phyloP scores from a whole-genome alignment of 1,140 invertebrate genomes.

The Drosophila paulistorum region DNA sequence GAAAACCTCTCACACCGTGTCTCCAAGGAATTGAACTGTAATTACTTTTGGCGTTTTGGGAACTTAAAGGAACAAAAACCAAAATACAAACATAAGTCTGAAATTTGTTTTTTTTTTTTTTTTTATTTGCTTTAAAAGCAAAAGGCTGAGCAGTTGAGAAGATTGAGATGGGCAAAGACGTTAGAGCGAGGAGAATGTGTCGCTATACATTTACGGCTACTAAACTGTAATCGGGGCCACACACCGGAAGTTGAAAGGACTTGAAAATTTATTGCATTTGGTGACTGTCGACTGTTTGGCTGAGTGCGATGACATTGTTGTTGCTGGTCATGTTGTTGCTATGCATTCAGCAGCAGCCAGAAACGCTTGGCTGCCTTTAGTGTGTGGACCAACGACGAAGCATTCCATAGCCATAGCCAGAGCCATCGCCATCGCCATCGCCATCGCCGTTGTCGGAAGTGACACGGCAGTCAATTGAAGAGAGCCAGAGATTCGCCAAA shows the following conservation, averaged over 20 bases:
- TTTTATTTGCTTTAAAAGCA: conserved; percentile 25
- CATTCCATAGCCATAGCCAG: no score
- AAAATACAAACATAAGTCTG: conserved; percentile 10
- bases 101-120: no score
- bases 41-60: conserved; percentile 56
- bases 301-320: conserved; percentile 32
- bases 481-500: conserved; percentile 51
- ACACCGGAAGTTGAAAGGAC: conserved; percentile 81
- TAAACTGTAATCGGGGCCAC: conserved; percentile 80
- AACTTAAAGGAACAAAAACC: neutral
- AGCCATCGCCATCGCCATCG: conserved; percentile 31
- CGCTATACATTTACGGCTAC: conserved; percentile 77
- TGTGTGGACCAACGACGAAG: conserved; percentile 16
- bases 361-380: conserved; percentile 58
- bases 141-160: neutral
- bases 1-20: neutral
- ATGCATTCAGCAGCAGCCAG: conserved; percentile 57
- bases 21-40: conserved; percentile 66
- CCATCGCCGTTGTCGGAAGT: conserved; percentile 61
- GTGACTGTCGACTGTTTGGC: conserved; percentile 25
- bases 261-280: conserved; percentile 82
- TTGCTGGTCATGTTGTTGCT: conserved; percentile 49
- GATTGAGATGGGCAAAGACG: neutral
- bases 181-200: conserved; percentile 20
- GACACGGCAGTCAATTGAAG: conserved; percentile 78